Evolutionary conservation across 2,888 invertebrate genomes (phyloP).

Genomic region (Yponomeuta sedellus): DNA sequence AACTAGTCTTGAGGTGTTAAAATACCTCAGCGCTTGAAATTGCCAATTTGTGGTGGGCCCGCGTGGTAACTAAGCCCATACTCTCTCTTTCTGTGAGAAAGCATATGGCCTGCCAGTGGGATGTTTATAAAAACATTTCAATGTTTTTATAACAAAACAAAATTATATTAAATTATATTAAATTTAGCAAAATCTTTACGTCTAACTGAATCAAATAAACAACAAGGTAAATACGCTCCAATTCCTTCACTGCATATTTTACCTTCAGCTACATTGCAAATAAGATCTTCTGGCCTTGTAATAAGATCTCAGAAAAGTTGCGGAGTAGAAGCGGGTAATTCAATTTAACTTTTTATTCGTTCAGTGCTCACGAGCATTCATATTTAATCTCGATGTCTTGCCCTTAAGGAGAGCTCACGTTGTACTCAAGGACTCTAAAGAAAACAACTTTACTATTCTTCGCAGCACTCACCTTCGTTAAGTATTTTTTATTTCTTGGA

Average conservation of each 20-base stretch:
- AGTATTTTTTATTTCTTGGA: too few relatives aligned
- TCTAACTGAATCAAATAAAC: neutral
- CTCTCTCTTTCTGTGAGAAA: too few relatives aligned
- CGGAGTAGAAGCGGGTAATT: neutral
- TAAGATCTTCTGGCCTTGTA: neutral
- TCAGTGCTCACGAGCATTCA: conserved; percentile 1
- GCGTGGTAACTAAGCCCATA: too few relatives aligned
- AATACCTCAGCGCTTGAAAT: too few relatives aligned
- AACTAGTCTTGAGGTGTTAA: too few relatives aligned
- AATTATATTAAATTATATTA: too few relatives aligned
- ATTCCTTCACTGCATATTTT: neutral
- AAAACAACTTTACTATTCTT: neutral
- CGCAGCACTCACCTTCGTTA: too few relatives aligned
- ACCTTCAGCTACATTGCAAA: neutral
- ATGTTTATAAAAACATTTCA: too few relatives aligned
- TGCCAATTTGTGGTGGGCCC: too few relatives aligned
- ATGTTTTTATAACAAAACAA: too few relatives aligned
- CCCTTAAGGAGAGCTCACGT: neutral
- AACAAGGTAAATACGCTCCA: neutral
- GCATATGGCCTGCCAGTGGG: too few relatives aligned
- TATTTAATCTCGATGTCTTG: conserved; percentile 10
- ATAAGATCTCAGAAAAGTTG: neutral
- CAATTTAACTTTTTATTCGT: conserved; percentile 7
- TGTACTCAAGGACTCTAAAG: neutral
- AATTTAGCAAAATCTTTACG: too few relatives aligned